Base-by-base conservation (phyloP, 2,888 invertebrate genomes). In the Esperia sulphurella region DNA sequence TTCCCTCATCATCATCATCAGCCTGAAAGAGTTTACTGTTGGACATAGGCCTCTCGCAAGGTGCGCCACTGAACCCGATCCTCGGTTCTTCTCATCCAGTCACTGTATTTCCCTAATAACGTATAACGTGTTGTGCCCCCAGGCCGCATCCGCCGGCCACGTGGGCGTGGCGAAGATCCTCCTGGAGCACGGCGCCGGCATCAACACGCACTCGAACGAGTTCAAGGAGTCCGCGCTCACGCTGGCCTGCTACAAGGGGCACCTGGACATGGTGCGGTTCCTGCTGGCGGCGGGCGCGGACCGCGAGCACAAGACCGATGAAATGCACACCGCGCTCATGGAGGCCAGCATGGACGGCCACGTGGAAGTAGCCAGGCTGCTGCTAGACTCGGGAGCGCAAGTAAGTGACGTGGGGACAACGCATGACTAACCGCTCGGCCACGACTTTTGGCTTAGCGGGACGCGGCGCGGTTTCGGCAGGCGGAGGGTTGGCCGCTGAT, bases 281-380 rank as follows among this genome's bases (percentile, higher is more conserved):
- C 92, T 99, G 56, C 87, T 99, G 60, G 97, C 96, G 68, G 98
- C 98, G 43, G 98, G 98, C 54, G 98, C 98, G 13, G 98, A 98
- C 85, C 93, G 98, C 82, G 98, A 98, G 85, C 98, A 98, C 91
- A 98, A 98, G 91, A 98, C 98, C 8, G 98, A 99, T 80, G 99
- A 99, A 90, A 98, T 99, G 98, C 99, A 99, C 86, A 99, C 99
- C 28, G 99, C 99, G 41, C 91, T 99, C 41, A 99, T 99, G 98
- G 99, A 99, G 86, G 99, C 99, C 46, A 98, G 98, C 52, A 99
- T 99, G 99, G 99, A 99, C 83, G 99, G 99, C 0, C 99, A 99
- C 77, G 97, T 98, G 0, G 98, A 99, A 86, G 99, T 99, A 43
- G 98, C 98, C 8, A 91, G 97, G 63, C 91, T 99, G 56, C 91